Percentiles rank a stretch among this genome's conserved stretches.
These are phyloP conservation scores for Bombus confusus DNA, from an alignment of 1,140 invertebrate genomes.

Conservation along the genomic window DNA sequence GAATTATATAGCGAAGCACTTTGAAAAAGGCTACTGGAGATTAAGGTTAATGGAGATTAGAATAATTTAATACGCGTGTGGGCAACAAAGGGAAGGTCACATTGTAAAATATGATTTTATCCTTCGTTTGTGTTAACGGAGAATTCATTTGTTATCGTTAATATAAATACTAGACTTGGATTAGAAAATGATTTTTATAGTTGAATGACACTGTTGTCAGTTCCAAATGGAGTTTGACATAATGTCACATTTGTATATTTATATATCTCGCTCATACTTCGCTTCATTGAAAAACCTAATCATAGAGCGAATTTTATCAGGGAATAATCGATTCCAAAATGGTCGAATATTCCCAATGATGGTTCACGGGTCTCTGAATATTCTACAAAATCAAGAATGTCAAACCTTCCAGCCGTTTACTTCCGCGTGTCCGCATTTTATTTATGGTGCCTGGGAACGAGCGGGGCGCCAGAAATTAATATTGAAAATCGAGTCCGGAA, in stretches of 20 bases:
- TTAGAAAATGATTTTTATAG: too few relatives aligned
- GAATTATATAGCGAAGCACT: not conserved
- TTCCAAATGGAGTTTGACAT: too few relatives aligned
- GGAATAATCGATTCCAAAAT: not conserved
- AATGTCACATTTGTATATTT: too few relatives aligned
- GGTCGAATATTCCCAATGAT: not conserved
- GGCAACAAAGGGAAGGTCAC: not conserved
- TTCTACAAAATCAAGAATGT: not conserved
- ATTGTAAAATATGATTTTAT: not conserved
- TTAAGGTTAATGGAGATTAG: not conserved
- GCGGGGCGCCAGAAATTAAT: constrained; percentile 18
- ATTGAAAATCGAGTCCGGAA: constrained; percentile 16
- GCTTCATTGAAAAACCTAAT: too few relatives aligned
- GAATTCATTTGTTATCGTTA: too few relatives aligned
- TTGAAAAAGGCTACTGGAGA: too few relatives aligned
- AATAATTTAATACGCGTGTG: not conserved
- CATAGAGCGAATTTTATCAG: not conserved
- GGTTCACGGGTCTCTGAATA: not conserved
- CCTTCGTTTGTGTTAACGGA: not conserved
- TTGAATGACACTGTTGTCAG: too few relatives aligned
- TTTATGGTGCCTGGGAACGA: not conserved
- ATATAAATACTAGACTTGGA: too few relatives aligned
- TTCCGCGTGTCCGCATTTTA: not conserved
- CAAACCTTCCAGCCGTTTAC: not conserved
- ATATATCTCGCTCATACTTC: too few relatives aligned